phyloP scores from a whole-genome alignment of 64 coral and sea anemone genomes.

The Trachythela sp. region DNA sequence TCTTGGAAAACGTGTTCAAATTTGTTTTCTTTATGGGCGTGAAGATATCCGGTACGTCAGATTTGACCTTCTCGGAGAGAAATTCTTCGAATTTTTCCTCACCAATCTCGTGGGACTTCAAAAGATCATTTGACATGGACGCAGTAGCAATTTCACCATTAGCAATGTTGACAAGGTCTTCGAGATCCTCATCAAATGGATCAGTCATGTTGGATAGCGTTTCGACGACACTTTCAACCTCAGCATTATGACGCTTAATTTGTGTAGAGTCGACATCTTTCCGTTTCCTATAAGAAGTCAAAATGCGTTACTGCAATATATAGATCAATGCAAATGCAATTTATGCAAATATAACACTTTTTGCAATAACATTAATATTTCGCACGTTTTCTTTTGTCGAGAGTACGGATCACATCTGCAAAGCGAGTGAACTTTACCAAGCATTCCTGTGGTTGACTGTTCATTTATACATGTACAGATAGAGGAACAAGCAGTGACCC shows the following conservation, averaged over 20 bases:
- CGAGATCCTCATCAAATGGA: background rate
- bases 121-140: background rate
- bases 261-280: constrained; percentile 18
- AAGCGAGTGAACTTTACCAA: no score
- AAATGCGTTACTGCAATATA: background rate
- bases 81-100: background rate
- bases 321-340: no score
- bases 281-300: background rate
- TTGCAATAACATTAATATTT: no score
- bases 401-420: no score
- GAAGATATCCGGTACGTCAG: background rate
- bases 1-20: constrained; percentile 3
- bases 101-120: constrained; percentile 15
- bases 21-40: constrained; percentile 11
- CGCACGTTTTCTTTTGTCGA: no score
- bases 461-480: no score
- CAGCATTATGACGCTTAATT: background rate
- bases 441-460: no score
- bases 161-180: constrained; percentile 4
- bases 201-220: constrained; percentile 13
- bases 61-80: background rate
- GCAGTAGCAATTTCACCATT: background rate
- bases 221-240: constrained; percentile 12
- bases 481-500: no score
- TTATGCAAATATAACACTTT: no score